Evolutionary conservation across 1,140 invertebrate species (phyloP), one percentile per base, ranked within the genome.

Genomic region (Steinernema feltiae): DNA sequence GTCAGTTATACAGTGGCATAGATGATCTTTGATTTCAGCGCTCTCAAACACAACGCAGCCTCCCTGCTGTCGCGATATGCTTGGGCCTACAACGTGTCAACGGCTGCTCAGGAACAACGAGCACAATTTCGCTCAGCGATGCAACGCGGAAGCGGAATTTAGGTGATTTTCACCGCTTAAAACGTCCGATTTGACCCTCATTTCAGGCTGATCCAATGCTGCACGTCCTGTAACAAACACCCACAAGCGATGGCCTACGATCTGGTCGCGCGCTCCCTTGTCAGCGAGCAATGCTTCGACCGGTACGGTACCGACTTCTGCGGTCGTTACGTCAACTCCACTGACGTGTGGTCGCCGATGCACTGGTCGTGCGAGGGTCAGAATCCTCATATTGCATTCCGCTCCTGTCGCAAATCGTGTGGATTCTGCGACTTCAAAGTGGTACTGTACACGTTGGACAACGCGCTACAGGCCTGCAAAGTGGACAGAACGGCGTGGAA

Each of bases 381-480:
- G 48, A 78, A 69, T 72, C 77, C 77, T n/a, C 77, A 78, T 63
- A 76, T 78, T 69, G 74, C 77, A 41, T 78, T 78, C 74, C 69
- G 77, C 27, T 69, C 77, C 31, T 78, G 77, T 48, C 74, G 77
- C 30, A 76, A 78, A 72, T 78, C 75, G 27, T 78, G 77, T 48
- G 77, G 77, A 7, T 78, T 79, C 74, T 78, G 77, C 46, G 71
- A 78, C 70, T 78, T 78, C 48, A 69, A 30, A n/a, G 70, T 71
- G 27, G 74, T 78, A 1, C 76, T 53, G 15, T 78, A 78, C 74
- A 72, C 77, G 17, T 70, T 78, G 70, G 77, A 78, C 32, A 78
- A 72, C 72, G 77, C 77, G 17, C 75, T 72, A 29, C 29, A 73
- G 41, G 75, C 72, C 17, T 76, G 70, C 70, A 32, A 76, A 18